phyloP scores from a whole-genome alignment of 2,113 vertebrate genomes.

The Archilochus colubris region DNA sequence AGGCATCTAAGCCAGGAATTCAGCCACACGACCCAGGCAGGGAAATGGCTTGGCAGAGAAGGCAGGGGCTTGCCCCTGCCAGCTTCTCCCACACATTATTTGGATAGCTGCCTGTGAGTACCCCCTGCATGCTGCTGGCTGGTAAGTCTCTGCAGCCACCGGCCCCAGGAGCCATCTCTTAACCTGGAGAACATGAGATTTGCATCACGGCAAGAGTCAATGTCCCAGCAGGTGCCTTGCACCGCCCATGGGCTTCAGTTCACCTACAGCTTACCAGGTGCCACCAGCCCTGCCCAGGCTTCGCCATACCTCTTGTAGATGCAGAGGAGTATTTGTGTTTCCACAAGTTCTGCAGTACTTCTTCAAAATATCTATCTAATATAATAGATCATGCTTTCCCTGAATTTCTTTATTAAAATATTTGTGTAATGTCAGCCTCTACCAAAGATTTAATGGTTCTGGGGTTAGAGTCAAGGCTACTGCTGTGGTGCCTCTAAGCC shows the following conservation, averaged over 20 bases:
- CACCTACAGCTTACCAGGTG: not conserved
- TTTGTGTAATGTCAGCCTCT: not conserved
- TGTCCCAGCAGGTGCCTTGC: not conserved
- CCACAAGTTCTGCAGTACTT: not conserved
- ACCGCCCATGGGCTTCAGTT: not conserved
- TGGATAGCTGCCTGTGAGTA: not conserved
- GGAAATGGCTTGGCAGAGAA: not conserved
- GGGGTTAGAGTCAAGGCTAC: not conserved
- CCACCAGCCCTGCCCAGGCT: not conserved
- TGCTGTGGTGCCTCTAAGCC: not conserved
- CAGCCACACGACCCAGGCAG: not conserved
- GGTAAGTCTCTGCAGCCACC: not conserved
- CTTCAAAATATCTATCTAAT: not conserved
- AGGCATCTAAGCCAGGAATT: not conserved
- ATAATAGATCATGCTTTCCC: not conserved
- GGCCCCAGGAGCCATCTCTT: not conserved
- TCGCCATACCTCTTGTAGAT: not conserved
- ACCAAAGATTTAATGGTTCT: not conserved
- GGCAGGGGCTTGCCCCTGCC: not conserved
- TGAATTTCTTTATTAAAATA: not conserved
- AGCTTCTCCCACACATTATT: not conserved
- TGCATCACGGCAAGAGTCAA: not conserved
- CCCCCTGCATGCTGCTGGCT: not conserved
- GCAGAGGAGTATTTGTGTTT: not conserved
- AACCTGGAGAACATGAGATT: rapidly evolving